A percentile compares a stretch with the other conserved stretches of the same genome.
These are phyloP conservation scores for Salticus scenicus DNA, from an alignment of 2,888 invertebrate genomes.

Conservation along the genomic window DNA sequence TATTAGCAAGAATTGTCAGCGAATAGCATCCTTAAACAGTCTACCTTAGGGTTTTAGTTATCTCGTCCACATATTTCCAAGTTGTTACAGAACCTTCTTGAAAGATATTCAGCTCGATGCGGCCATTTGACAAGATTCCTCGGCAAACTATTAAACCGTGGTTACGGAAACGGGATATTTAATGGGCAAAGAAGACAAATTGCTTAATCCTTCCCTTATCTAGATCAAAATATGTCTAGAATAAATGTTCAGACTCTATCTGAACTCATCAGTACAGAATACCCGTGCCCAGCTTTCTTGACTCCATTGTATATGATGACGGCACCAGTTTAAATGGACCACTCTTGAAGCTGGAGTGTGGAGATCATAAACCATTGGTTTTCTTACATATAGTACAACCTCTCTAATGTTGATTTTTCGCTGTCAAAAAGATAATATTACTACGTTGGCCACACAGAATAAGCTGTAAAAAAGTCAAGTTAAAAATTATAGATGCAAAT, in stretches of 20 bases:
- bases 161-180: not conserved
- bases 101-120: not conserved
- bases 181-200: not conserved
- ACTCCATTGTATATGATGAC: not conserved
- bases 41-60: not conserved
- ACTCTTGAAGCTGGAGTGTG: not conserved
- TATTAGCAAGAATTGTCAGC: not conserved
- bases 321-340: not conserved
- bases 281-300: not conserved
- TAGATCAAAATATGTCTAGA: not conserved
- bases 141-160: not conserved
- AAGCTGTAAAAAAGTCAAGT: too few relatives aligned
- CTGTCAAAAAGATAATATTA: too few relatives aligned
- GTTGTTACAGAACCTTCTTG: not conserved
- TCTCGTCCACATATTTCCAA: not conserved
- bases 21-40: not conserved
- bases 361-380: not conserved
- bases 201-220: not conserved
- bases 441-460: too few relatives aligned
- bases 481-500: too few relatives aligned
- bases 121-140: not conserved
- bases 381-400: not conserved
- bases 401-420: too few relatives aligned
- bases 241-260: not conserved
- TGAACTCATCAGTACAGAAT: not conserved